Evolutionary conservation across 1,140 invertebrate species (phyloP).

Genomic region (Pseudobourletiella spinata): DNA sequence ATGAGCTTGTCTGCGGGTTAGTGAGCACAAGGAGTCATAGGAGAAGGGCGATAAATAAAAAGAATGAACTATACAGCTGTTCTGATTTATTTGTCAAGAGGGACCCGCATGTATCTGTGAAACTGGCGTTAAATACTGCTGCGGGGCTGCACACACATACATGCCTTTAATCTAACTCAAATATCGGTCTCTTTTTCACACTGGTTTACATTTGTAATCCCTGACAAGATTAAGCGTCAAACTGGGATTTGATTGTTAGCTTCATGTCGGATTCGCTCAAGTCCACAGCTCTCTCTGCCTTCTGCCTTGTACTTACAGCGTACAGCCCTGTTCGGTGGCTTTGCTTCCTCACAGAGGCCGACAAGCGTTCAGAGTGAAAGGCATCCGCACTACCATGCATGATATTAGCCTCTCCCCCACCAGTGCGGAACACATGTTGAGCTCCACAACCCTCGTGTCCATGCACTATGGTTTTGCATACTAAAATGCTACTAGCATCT

Average conservation of each 20-base stretch:
- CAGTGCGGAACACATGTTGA: not conserved
- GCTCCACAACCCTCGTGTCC: not conserved
- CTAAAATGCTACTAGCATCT: too few relatives aligned
- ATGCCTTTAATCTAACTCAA: not conserved
- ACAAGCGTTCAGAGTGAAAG: not conserved
- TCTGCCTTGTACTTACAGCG: not conserved
- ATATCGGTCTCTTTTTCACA: not conserved
- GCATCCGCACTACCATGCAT: too few relatives aligned
- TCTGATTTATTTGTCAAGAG: too few relatives aligned
- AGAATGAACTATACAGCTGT: too few relatives aligned
- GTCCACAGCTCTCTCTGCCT: not conserved
- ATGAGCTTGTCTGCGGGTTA: too few relatives aligned
- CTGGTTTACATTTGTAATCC: constrained; percentile 10
- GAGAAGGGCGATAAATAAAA: too few relatives aligned
- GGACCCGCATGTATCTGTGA: too few relatives aligned
- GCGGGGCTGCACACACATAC: too few relatives aligned
- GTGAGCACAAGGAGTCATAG: too few relatives aligned
- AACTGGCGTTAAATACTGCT: too few relatives aligned
- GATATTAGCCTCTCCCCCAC: too few relatives aligned
- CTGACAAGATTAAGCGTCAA: constrained; percentile 25
- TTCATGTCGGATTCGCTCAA: not conserved
- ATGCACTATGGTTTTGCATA: not conserved
- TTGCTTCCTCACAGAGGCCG: not conserved
- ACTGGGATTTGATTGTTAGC: constrained; percentile 7
- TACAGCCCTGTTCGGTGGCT: not conserved